Conservation (phyloP, 2,888 invertebrate species). For the Lasioglossum figueresi region DNA sequence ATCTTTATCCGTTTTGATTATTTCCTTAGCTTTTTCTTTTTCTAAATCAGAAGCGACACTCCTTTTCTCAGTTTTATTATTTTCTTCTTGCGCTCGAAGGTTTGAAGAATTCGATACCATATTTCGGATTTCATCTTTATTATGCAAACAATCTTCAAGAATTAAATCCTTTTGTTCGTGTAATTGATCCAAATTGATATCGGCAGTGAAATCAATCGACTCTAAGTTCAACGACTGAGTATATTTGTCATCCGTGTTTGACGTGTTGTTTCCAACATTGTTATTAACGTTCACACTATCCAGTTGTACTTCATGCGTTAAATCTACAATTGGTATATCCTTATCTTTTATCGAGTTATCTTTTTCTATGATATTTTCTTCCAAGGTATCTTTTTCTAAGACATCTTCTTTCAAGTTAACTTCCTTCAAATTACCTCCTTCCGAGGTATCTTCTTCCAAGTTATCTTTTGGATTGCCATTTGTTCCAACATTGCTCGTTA, state of each 20-base stretch:
- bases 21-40: background rate
- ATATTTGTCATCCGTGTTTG: background rate
- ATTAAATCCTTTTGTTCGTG: slow-evolving; percentile 52
- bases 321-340: background rate
- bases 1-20: background rate
- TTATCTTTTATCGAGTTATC: background rate
- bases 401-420: background rate
- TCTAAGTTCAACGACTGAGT: background rate
- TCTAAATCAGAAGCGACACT: background rate
- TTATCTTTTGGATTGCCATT: background rate
- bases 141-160: slow-evolving; percentile 77
- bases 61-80: background rate
- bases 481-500: background rate
- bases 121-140: slow-evolving; percentile 79
- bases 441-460: background rate
- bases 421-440: background rate
- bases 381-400: background rate
- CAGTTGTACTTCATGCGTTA: background rate
- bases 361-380: background rate
- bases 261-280: background rate
- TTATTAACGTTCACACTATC: background rate
- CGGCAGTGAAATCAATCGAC: slow-evolving; percentile 64
- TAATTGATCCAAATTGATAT: slow-evolving; percentile 66
- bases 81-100: slow-evolving; percentile 17
- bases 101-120: slow-evolving; percentile 65